These are phyloP conservation scores for Malthinus seriepunctatus DNA, from an alignment of 2,888 invertebrate genomes.

Conservation along the genomic window DNA sequence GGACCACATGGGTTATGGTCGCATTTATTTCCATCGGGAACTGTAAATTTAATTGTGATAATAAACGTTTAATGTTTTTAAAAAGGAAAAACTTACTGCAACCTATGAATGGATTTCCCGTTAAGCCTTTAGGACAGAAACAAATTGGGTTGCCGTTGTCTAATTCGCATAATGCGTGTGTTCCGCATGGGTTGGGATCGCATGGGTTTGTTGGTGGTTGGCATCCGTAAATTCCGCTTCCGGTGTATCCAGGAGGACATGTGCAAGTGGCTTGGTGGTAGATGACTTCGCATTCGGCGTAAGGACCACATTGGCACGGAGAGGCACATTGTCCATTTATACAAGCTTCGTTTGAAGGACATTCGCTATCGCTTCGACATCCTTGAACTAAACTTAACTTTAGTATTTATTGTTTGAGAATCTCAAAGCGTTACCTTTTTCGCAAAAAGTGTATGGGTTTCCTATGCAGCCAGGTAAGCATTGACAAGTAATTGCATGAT, in stretches of 20 bases:
- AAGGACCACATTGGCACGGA: constrained; percentile 77
- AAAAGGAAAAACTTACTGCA: constrained; percentile 81
- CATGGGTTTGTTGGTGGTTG: constrained; percentile 78
- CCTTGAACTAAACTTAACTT: constrained; percentile 60
- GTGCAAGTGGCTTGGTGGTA: constrained; percentile 81
- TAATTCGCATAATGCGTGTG: constrained; percentile 80
- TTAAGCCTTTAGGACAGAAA: constrained; percentile 85
- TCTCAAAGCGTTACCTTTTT: constrained; percentile 11
- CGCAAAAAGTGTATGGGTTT: constrained; percentile 76
- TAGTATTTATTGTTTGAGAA: neutral
- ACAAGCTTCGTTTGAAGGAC: constrained; percentile 75
- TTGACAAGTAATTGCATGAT: constrained; percentile 77
- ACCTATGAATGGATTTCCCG: constrained; percentile 88
- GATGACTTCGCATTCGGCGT: constrained; percentile 80
- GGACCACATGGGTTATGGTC: constrained; percentile 81
- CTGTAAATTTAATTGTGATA: constrained; percentile 55
- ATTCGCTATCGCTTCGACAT: constrained; percentile 73
- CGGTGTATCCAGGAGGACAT: constrained; percentile 80
- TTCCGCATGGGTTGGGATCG: constrained; percentile 85
- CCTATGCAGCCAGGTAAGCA: constrained; percentile 75
- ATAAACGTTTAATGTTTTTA: neutral
- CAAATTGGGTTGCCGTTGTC: constrained; percentile 87
- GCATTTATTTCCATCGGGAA: constrained; percentile 87
- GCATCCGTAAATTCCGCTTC: constrained; percentile 75
- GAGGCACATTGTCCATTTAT: constrained; percentile 75